Conservation (phyloP, 1,140 invertebrate genomes). For the Ooceraea biroi region DNA sequence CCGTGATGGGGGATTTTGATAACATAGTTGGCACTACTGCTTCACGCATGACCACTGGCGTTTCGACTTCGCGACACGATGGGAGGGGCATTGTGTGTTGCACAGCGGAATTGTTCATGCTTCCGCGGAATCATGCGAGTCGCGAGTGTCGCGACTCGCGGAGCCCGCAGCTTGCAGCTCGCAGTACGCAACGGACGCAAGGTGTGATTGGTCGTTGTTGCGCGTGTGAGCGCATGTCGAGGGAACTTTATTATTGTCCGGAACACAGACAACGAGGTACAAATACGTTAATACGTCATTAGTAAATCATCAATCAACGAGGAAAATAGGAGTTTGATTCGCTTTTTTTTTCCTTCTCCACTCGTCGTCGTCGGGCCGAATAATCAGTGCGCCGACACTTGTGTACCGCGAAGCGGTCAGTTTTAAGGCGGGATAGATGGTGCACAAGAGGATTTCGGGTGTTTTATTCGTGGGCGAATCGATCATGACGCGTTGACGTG, state of each 20-base stretch:
- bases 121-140: too few relatives aligned
- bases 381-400: too few relatives aligned
- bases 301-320: background rate
- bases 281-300: background rate
- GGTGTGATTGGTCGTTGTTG: background rate
- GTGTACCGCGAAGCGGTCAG: too few relatives aligned
- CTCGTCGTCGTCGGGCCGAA: background rate
- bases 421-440: background rate
- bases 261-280: constrained; percentile 11
- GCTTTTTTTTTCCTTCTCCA: background rate
- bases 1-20: too few relatives aligned
- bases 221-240: background rate
- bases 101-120: too few relatives aligned
- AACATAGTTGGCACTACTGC: too few relatives aligned
- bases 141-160: too few relatives aligned
- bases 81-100: too few relatives aligned
- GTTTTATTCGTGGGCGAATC: background rate
- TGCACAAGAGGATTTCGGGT: background rate
- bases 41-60: too few relatives aligned
- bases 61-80: too few relatives aligned
- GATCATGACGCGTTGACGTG: background rate
- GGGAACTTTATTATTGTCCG: background rate
- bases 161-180: background rate
- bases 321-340: background rate
- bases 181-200: too few relatives aligned